A percentile compares a stretch with the other conserved stretches of the same genome.
phyloP scores from a whole-genome alignment of 2,797 vertebrate genomes.

The Alcedo atthis region DNA sequence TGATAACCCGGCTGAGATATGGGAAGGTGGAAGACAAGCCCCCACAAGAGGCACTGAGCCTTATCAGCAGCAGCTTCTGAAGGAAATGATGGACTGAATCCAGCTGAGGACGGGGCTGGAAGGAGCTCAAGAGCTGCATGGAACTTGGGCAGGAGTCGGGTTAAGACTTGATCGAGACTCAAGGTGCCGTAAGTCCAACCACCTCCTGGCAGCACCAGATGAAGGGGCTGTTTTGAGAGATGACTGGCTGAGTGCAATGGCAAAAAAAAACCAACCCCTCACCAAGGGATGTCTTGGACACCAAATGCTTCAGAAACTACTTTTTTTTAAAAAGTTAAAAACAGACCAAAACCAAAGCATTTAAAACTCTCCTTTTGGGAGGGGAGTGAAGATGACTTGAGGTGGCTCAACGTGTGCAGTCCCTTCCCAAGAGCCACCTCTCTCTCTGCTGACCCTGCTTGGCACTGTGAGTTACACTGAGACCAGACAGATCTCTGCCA shows the following conservation, averaged over 20 bases:
- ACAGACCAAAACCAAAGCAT: not conserved
- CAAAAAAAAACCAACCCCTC: too few relatives aligned
- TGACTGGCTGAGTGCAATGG: not conserved
- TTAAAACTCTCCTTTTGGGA: not conserved
- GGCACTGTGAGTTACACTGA: rapidly evolving
- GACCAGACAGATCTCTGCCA: not conserved
- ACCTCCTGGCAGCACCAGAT: not conserved
- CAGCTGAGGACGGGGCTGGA: slow-evolving; percentile 13
- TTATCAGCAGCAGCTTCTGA: not conserved
- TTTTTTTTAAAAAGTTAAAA: not conserved
- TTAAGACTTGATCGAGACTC: slow-evolving; percentile 3
- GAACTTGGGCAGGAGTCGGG: not conserved
- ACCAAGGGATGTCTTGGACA: not conserved
- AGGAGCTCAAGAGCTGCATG: slow-evolving; percentile 1
- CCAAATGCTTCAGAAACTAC: not conserved
- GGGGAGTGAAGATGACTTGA: not conserved
- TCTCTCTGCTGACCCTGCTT: not conserved
- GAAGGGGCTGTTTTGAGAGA: not conserved
- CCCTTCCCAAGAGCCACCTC: rapidly evolving
- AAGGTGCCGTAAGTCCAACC: not conserved
- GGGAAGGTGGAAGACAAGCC: slow-evolving; percentile 28
- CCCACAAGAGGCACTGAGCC: slow-evolving; percentile 5
- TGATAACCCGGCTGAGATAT: not conserved
- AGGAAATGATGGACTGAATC: not conserved
- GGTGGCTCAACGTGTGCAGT: not conserved